Base-by-base conservation (phyloP, 2,888 invertebrate species). In the Congeria kusceri region DNA sequence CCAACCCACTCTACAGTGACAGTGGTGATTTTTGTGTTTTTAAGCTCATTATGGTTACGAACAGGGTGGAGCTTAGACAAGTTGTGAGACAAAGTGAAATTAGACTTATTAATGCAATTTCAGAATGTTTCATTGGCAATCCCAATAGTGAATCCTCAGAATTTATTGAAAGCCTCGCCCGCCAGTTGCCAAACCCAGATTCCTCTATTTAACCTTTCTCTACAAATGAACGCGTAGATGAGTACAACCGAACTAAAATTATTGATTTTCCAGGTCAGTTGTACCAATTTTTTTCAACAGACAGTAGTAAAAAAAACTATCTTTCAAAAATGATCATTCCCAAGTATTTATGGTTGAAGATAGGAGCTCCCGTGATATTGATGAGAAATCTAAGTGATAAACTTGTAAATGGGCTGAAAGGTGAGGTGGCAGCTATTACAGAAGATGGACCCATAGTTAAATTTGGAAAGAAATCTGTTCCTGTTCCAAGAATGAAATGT, bases 1-100 rank as follows among this genome's bases (percentile, higher is more conserved):
- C 72, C 13, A 78, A 67, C 61, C 29, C 28, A 11, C 23, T 23
- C 29, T 82, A 75, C 49, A 18, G 27, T 27, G 78, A 82, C 62
- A 23, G 28, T 46, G 82, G 78, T 13, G 32, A 72, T n/a, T 78
- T 61, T 56, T 79, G 76, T 28, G 9, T 83, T 83, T 63, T 46
- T 68, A 56, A 62, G 57, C 27, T 4, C 46, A 74, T 63, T 18
- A 7, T n/a, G 63, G 71, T 9, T 67, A 71, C 39, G 49, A 63
- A 78, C 39, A 56, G n/a, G 69, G 46, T 74, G 18, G 32, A 53
- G 13, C 47, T 77, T 28, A 39, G 11, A 3, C 57, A 78, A 20
- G 28, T 57, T 23, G 11, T 58, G 2, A 68, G 78, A 57, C 18
- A 25, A 28, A 20, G 15, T 18, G 70, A 73, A 13, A 27, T n/a